Evolutionary conservation across 2,797 vertebrate genomes (phyloP).

Genomic region (Siniperca scherzeri): DNA sequence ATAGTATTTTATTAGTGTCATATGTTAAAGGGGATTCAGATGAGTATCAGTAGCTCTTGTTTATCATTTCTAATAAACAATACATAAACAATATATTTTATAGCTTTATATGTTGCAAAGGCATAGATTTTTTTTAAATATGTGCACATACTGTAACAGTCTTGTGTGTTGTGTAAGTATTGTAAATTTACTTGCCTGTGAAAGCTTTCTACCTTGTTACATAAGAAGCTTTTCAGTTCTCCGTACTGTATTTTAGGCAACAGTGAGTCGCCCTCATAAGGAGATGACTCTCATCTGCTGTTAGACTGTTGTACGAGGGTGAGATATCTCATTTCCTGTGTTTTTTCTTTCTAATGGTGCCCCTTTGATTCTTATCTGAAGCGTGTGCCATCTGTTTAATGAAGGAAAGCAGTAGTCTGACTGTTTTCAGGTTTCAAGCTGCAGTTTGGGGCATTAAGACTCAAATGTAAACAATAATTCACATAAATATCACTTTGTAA

Average conservation of each 20-base stretch:
- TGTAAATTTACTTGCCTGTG: conserved; percentile 4
- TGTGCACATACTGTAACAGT: not conserved
- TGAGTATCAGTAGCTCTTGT: not conserved
- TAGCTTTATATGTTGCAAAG: not conserved
- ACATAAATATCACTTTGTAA: not conserved
- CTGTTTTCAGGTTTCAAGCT: not conserved
- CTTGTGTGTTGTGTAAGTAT: not conserved
- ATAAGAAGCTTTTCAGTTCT: conserved; percentile 73
- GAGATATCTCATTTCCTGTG: conserved; percentile 3
- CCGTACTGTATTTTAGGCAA: conserved; percentile 34
- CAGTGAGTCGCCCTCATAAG: conserved; percentile 22
- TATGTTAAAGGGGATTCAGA: not conserved
- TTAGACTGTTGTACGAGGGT: not conserved
- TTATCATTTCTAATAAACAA: not conserved
- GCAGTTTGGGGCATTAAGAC: not conserved
- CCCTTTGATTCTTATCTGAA: not conserved
- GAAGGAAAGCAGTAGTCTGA: not conserved
- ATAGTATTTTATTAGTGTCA: not conserved
- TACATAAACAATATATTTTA: not conserved
- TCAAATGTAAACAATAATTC: not conserved
- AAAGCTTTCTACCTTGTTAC: conserved; percentile 57
- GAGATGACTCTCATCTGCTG: conserved; percentile 23
- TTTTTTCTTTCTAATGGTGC: conserved; percentile 1
- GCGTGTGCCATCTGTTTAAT: not conserved
- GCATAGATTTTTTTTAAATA: not conserved